Evolutionary conservation across 2,888 invertebrate genomes (phyloP).

Genomic region (Carpatolechia fugitivella): DNA sequence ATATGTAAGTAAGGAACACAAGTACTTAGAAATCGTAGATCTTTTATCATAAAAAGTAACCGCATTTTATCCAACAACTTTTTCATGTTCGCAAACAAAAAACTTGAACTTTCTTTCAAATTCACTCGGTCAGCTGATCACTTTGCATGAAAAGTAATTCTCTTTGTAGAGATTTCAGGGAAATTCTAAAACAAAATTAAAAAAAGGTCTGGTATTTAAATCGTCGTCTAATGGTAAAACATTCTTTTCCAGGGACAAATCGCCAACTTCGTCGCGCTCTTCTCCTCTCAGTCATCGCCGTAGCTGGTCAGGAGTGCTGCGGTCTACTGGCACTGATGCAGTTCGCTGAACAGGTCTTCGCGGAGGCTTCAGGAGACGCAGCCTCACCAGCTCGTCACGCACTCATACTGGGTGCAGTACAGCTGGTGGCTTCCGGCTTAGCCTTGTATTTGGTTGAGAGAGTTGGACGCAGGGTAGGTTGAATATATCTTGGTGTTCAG

Average conservation of each 20-base stretch:
- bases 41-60: too few species aligned
- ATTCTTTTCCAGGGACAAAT: constrained; percentile 40
- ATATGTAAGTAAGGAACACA: constrained; percentile 38
- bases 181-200: too few species aligned
- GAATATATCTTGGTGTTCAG: background rate
- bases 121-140: too few species aligned
- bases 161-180: too few species aligned
- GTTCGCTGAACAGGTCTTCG: constrained; percentile 61
- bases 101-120: too few species aligned
- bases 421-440: constrained; percentile 43
- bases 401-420: constrained; percentile 46
- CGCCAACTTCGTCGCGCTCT: constrained; percentile 48
- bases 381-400: constrained; percentile 45
- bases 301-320: constrained; percentile 59
- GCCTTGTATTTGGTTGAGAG: constrained; percentile 54
- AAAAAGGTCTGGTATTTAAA: too few species aligned
- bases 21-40: too few species aligned
- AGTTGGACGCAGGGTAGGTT: constrained; percentile 52
- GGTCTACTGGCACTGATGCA: constrained; percentile 58
- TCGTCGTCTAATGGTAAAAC: background rate
- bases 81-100: too few species aligned
- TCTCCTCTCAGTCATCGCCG: constrained; percentile 40
- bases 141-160: too few species aligned
- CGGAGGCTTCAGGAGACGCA: constrained; percentile 25
- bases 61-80: too few species aligned